Percentiles rank a stretch among this genome's conserved stretches.
These are phyloP conservation scores for Scomber japonicus DNA, from an alignment of 2,113 vertebrate species.

Conservation along the genomic window DNA sequence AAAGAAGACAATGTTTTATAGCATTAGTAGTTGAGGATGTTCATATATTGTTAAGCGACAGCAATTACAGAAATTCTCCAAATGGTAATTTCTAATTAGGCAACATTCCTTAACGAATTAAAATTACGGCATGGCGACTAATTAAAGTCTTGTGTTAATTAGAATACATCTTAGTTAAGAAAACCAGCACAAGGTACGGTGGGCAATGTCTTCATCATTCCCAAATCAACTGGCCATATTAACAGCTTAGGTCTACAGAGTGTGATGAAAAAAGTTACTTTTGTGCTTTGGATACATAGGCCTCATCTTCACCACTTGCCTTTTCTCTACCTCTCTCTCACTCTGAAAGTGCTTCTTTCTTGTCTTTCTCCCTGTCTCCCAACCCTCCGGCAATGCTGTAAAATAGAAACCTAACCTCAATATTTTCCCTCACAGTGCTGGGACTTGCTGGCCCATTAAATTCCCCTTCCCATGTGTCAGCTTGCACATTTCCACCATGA, in stretches of 20 bases:
- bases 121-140: conserved; percentile 69
- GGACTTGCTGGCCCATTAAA: conserved; percentile 90
- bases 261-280: conserved; percentile 70
- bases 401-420: conserved; percentile 89
- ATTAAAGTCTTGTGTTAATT: conserved; percentile 82
- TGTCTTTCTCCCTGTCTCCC: conserved; percentile 73
- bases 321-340: conserved; percentile 45
- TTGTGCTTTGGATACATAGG: conserved; percentile 40
- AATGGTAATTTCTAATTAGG: conserved; percentile 77
- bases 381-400: conserved; percentile 83
- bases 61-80: conserved; percentile 71
- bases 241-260: conserved; percentile 58
- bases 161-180: conserved; percentile 73
- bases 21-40: conserved; percentile 31
- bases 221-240: conserved; percentile 72
- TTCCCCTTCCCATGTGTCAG: conserved; percentile 88
- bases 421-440: conserved; percentile 87
- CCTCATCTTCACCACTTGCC: conserved; percentile 41
- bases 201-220: conserved; percentile 71
- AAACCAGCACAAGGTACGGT: conserved; percentile 59
- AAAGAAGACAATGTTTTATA: conserved; percentile 54
- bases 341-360: conserved; percentile 71
- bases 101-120: conserved; percentile 59
- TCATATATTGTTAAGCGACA: conserved; percentile 43
- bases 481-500: conserved; percentile 86